Percentiles rank a stretch among this genome's conserved stretches.
These are phyloP conservation scores for Dromas ardeola DNA, from an alignment of 2,113 vertebrate species.

Conservation along the genomic window DNA sequence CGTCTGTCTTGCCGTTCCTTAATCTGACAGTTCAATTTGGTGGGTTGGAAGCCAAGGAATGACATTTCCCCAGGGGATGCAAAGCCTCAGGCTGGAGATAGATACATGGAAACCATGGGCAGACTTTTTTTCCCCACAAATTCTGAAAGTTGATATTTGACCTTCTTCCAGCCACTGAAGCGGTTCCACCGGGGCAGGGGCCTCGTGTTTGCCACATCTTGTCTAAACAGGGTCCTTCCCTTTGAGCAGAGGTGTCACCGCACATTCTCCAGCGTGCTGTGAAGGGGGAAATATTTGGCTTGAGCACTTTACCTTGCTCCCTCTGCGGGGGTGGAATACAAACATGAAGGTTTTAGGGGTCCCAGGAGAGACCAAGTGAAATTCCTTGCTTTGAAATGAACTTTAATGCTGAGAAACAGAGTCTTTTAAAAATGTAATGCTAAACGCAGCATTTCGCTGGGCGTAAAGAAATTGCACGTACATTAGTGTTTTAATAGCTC, in stretches of 20 bases:
- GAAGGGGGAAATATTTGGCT: conserved; percentile 67
- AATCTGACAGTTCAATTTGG: not conserved
- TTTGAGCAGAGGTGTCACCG: conserved; percentile 62
- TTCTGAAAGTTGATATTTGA: conserved; percentile 39
- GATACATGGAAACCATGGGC: not conserved
- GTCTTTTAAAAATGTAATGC: not conserved
- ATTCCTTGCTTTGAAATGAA: conserved; percentile 52
- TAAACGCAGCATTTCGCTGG: not conserved
- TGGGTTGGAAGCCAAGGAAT: not conserved
- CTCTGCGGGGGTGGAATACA: conserved; percentile 19
- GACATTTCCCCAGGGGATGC: not conserved
- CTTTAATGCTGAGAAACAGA: conserved; percentile 27
- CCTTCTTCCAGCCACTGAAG: conserved; percentile 26
- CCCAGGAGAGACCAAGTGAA: conserved; percentile 37
- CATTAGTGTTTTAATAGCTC: not conserved
- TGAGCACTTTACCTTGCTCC: conserved; percentile 42
- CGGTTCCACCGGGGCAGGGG: conserved; percentile 1
- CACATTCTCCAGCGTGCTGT: conserved; percentile 48
- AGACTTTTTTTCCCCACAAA: not conserved
- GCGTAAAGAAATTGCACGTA: not conserved
- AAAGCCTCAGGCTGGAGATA: not conserved
- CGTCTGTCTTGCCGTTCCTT: not conserved
- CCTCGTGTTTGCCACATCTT: conserved; percentile 41
- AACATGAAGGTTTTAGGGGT: conserved; percentile 59
- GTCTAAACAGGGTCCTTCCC: conserved; percentile 37